phyloP scores from a whole-genome alignment of 1,140 invertebrate species.

The Pseudomyrmex sp. region DNA sequence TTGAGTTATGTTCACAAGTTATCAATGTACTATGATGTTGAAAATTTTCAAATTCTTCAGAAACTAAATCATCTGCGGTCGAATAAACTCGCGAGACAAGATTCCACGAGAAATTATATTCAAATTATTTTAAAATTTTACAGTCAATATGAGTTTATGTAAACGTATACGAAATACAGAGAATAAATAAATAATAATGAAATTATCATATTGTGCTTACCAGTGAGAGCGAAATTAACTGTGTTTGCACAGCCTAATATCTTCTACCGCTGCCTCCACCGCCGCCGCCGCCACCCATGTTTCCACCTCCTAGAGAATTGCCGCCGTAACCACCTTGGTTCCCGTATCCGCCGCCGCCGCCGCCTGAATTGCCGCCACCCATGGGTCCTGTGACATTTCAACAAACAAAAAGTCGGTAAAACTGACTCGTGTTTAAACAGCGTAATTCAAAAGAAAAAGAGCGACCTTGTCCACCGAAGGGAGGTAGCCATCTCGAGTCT shows the following conservation, averaged over 20 bases:
- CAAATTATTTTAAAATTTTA: not conserved
- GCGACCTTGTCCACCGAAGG: slow-evolving; percentile 76
- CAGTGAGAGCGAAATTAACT: slow-evolving; percentile 4
- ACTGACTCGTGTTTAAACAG: slow-evolving; percentile 1
- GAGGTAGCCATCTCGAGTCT: slow-evolving; percentile 76
- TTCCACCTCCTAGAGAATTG: slow-evolving; percentile 79
- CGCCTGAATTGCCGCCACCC: slow-evolving; percentile 83
- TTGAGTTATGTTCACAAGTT: no score
- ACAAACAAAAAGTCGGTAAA: slow-evolving; percentile 21
- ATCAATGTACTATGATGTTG: no score
- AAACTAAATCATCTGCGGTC: not conserved
- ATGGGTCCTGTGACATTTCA: slow-evolving; percentile 72
- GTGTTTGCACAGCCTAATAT: slow-evolving; percentile 82
- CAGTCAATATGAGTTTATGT: not conserved
- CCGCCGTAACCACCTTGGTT: slow-evolving; percentile 82
- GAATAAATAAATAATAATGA: no score
- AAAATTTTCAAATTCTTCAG: no score
- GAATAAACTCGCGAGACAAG: not conserved
- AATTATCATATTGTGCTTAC: not conserved
- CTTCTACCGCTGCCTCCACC: slow-evolving; percentile 78
- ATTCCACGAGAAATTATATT: not conserved
- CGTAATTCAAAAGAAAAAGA: not conserved
- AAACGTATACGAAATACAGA: no score
- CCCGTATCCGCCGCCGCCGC: slow-evolving; percentile 86
- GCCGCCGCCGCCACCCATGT: slow-evolving; percentile 77